Evolutionary conservation across 1,140 invertebrate genomes (phyloP), one percentile per base, ranked within the genome.

Genomic region (Brachionus koreanus): DNA sequence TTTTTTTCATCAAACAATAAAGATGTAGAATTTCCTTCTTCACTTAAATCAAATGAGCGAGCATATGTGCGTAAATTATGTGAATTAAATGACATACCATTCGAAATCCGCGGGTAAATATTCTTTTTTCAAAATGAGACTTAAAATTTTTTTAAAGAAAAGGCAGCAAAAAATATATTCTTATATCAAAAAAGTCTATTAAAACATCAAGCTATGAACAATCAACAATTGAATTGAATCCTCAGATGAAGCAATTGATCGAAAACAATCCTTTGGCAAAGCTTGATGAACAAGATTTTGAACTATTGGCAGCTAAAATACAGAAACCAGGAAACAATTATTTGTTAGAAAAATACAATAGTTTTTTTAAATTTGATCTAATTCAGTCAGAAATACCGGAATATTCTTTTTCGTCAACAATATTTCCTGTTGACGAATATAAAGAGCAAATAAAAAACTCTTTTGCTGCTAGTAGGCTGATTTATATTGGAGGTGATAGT

Each of bases 381-480:
- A 25, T 43, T 46, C 39, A 74, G n/a, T 19, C 69, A 25, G 12
- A 12, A n/a, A 29, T 74, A 83, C 86, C 89, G 42, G 90, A 91
- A 10, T 86, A 91, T 13, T 77, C 88, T 2, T 85, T 87, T 46
- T 91, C 91, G 82, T 88, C 91, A n/a, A 88, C 91, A 76, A 87
- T 86, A 6, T 86, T 93, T 3, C 91, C 92, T 23, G 90, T 92
- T 29, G 90, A 87, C 83, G 84, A 86, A 5, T 89, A 90, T 43
- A 86, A 88, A 42, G 86, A 90, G 4, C 86, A 90, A 72, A 90
- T 93, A 82, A 77, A 92, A 0, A 85, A 90, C 12, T 86, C 92
- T 0, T 94, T 98, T 76, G 93, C 94, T 83, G 93, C 95, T 0
- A 93, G 94, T 88, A 91, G 93, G 1, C 93, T 97, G 0, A 90